A percentile compares a stretch with the other conserved stretches of the same genome.
phyloP scores from a whole-genome alignment of 2,888 invertebrate genomes.

The Hecatera dysodea region DNA sequence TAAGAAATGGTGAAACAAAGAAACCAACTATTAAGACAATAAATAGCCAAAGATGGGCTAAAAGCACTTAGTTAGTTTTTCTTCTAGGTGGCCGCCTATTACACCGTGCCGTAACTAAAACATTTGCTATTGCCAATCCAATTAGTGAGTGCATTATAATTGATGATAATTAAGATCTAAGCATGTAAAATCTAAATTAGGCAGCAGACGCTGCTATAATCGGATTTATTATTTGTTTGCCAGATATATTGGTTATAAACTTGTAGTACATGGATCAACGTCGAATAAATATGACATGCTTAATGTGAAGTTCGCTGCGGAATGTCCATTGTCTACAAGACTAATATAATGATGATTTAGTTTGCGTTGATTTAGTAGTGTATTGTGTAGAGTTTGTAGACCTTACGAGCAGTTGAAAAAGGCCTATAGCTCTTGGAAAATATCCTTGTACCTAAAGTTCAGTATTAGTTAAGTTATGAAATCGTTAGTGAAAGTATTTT shows the following conservation, averaged over 20 bases:
- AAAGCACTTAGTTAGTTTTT: constrained; percentile 44
- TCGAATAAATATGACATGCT: not conserved
- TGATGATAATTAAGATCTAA: not conserved
- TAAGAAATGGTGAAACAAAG: constrained; percentile 77
- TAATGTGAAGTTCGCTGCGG: not conserved
- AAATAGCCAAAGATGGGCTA: constrained; percentile 44
- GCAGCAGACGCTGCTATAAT: not conserved
- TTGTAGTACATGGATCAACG: not conserved
- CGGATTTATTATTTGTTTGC: not conserved
- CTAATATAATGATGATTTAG: constrained; percentile 11
- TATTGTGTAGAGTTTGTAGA: constrained; percentile 23
- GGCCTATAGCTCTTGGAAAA: not conserved
- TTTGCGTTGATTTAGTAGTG: constrained; percentile 8
- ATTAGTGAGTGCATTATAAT: not conserved
- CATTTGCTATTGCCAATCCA: not conserved
- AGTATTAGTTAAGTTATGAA: not conserved
- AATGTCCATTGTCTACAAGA: constrained; percentile 24
- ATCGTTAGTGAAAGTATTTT: not conserved
- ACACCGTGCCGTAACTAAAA: constrained; percentile 57
- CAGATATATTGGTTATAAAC: constrained; percentile 2
- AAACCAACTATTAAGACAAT: constrained; percentile 72
- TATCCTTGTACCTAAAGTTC: not conserved
- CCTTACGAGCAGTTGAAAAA: not conserved
- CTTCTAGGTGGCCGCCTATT: constrained; percentile 25
- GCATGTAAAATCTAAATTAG: constrained; percentile 1